Base-by-base conservation (phyloP, 2,888 invertebrate genomes). In the Sclerodermus sp. region DNA sequence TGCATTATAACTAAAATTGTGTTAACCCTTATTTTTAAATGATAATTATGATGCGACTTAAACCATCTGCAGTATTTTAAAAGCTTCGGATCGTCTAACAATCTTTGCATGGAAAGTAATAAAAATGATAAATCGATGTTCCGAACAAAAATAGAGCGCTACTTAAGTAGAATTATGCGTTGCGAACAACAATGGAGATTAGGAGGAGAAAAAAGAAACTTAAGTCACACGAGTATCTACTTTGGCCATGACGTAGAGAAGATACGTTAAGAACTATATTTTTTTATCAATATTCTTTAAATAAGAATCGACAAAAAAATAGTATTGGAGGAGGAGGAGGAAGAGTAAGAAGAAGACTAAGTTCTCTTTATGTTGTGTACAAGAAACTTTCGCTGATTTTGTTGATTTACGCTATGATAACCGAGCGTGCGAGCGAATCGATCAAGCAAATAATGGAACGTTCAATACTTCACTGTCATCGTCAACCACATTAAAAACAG, bases 231-330 rank as follows among this genome's bases (percentile, higher is more conserved):
- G 41, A 51, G 38, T 51, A 53, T 50, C 45, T 42, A 60, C n/a
- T 47, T 53, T 12, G 12, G 53, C 53, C 61, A 60, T 59, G 55
- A 57, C 56, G 53, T 56, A 53, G 52, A 49, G 45, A 51, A 58
- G 50, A 51, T 40, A 43, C 56, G 58, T 58, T 57, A 44, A 51
- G 54, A 41, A 14, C 5, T 58, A 49, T 63, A 60, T 63, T 64
- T 60, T 60, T 73, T 71, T 71, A 71, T 70, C 58, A 42, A 69
- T 69, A 68, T 72, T 73, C 66, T 62, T 71, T 73, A 71, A 68
- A n/a, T n/a, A n/a, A n/a, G n/a, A n/a, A n/a, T n/a, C n/a, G n/a
- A n/a, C n/a, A n/a, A n/a, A n/a, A n/a, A n/a, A n/a, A n/a, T n/a
- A n/a, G n/a, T n/a, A n/a, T n/a, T n/a, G n/a, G n/a, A n/a, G n/a